A percentile compares a stretch with the other conserved stretches of the same genome.
Evolutionary conservation across 2,797 vertebrate species (phyloP).

Genomic region (Sandelia bainsii): DNA sequence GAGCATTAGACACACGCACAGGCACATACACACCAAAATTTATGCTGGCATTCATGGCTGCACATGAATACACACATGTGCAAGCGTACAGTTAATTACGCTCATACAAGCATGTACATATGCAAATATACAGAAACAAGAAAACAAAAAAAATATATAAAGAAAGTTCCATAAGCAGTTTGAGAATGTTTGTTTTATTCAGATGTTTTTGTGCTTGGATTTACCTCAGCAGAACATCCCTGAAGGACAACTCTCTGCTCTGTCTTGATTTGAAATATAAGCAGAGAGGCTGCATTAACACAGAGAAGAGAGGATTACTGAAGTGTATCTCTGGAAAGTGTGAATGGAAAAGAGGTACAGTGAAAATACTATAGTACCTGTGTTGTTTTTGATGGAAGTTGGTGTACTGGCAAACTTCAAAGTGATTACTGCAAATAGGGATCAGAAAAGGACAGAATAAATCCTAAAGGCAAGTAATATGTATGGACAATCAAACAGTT

Average conservation of each 20-base stretch:
- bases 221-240: conserved; percentile 29
- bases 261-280: conserved; percentile 50
- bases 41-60: conserved; percentile 18
- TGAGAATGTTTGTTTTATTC: conserved; percentile 40
- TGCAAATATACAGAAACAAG: conserved; percentile 9
- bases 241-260: conserved; percentile 16
- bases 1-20: conserved; percentile 50
- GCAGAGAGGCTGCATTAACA: conserved; percentile 27
- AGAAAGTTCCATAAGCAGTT: conserved; percentile 6
- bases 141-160: conserved; percentile 9
- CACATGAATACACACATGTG: conserved; percentile 25
- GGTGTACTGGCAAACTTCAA: conserved; percentile 38
- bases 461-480: conserved; percentile 44
- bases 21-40: conserved; percentile 26
- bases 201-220: conserved; percentile 34
- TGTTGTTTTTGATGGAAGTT: conserved; percentile 42
- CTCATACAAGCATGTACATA: conserved; percentile 18
- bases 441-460: conserved; percentile 32
- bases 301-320: conserved; percentile 36
- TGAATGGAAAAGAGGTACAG: conserved; percentile 19
- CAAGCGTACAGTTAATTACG: conserved; percentile 5
- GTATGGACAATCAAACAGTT: conserved; percentile 33
- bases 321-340: conserved; percentile 45
- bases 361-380: conserved; percentile 18
- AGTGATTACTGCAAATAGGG: conserved; percentile 28